Percentiles rank a stretch among this genome's conserved stretches.
Conservation (phyloP, 2,113 vertebrate genomes). For the Sinocyclocheilus rhinocerous region DNA sequence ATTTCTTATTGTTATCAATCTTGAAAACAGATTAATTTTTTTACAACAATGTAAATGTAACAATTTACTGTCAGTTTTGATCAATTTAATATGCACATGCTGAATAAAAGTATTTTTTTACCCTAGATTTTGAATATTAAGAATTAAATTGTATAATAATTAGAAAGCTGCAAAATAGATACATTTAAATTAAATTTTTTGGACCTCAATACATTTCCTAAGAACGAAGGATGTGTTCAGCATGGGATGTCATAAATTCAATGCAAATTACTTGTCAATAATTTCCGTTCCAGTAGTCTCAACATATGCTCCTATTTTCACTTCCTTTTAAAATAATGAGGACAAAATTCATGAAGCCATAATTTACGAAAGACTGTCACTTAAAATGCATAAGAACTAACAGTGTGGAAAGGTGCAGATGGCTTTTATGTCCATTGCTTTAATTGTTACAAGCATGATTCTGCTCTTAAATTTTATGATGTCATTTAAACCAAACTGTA, state of each 20-base stretch:
- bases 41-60: background rate
- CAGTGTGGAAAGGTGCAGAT: background rate
- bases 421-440: constrained; percentile 11
- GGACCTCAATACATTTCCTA: background rate
- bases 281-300: constrained; percentile 7
- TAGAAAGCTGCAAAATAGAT: background rate
- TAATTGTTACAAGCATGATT: constrained; percentile 16
- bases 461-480: constrained; percentile 3
- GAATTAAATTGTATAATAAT: background rate
- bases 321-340: background rate
- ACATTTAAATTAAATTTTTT: background rate
- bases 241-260: background rate
- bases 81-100: too few species aligned
- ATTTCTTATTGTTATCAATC: background rate
- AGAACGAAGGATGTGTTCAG: background rate
- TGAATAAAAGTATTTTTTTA: too few species aligned
- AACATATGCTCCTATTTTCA: constrained; percentile 7
- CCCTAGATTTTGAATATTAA: background rate
- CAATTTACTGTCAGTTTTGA: too few species aligned
- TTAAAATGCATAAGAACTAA: constrained; percentile 16
- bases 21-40: background rate
- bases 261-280: constrained; percentile 10
- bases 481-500: background rate
- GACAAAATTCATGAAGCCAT: constrained; percentile 9
- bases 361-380: background rate